Evolutionary conservation across 2,113 vertebrate species (phyloP), one percentile per base, ranked within the genome.

Genomic region (Indicator maculatus): DNA sequence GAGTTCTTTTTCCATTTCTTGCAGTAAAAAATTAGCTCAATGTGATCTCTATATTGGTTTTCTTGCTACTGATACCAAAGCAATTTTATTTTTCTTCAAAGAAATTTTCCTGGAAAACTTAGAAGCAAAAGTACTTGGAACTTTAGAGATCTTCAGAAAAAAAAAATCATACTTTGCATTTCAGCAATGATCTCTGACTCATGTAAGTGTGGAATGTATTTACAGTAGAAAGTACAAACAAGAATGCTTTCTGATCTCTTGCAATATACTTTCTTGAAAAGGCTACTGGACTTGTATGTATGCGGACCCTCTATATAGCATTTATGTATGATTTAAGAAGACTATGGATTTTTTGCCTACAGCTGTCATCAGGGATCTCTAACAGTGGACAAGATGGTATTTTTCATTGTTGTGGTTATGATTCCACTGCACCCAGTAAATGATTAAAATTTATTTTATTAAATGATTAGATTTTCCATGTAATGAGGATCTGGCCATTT

Each of bases 11-110:
- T 71, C 77, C 63, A 80, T 74, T 91, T 80, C 39, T 91, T 77
- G 31, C 69, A 26, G 69, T 79, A 95, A 93, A 91, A 60, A 97
- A 96, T 95, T 90, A 64, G 76, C 95, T 95, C 78, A 77, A 12
- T 93, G 58, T 76, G 70, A 81, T 80, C 87, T 38, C 21, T 47
- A 8, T 84, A 61, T 41, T 53, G 21, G 65, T 88, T 10, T 44
- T 83, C 78, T 91, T 30, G 86, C 45, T 65, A 38, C 28, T 78
- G 59, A 70, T 61, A 36, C 17, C 39, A 78, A 11, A 18, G n/a
- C 36, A 16, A 36, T 91, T 74, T 58, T 74, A n/a, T 61, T 83
- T 91, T 91, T 53, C 58, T 71, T 81, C 23, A 60, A n/a, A 79
- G 13, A 90, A 93, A 85, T 12, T 16, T 30, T 91, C 16, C n/a